Base-by-base conservation (phyloP, 1,140 invertebrate species). In the Helicoverpa armigera region DNA sequence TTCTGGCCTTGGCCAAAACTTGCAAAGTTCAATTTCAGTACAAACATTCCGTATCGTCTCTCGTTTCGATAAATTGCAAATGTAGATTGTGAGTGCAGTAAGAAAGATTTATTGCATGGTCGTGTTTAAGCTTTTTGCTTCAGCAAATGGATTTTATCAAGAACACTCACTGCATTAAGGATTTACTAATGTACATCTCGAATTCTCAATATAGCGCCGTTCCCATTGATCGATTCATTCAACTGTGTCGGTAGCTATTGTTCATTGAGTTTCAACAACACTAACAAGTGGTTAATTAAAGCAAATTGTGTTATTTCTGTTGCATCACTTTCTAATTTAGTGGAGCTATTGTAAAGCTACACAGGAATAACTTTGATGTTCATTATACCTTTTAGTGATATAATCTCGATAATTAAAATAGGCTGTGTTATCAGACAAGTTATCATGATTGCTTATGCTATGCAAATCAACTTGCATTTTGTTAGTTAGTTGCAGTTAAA, bases 51-150 rank as follows among this genome's bases (percentile, higher is more conserved):
- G 65, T 60, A 79, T 79, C 76, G 76, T 79, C 50, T 67, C 63
- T 77, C 75, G 75, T 79, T 83, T 74, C 82, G 82, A 86, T 88
- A 85, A 84, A 83, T 82, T 73, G 75, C 60, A 58, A 82, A 79
- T 54, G 79, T 79, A 79, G 61, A 74, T 79, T 80, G 79, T 81
- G 80, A 85, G 81, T 85, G 85, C 80, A 86, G 83, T 84, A 67
- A 65, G 73, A 82, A 80, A 79, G 80, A 85, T 87, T 87, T 87
- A 85, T 84, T 72, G 75, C 63, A 77, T 35, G 43, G 56, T 76
- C 76, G 75, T 80, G 63, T 69, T 77, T 75, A 61, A 70, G 79
- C 81, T 84, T 84, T 86, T 85, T 82, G 80, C 70, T 58, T 77
- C 9, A 29, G 61, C 70, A 79, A 84, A 80, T 78, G 76, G 75